Conservation (phyloP, 2,113 vertebrate genomes). For the Toxostoma redivivum region DNA sequence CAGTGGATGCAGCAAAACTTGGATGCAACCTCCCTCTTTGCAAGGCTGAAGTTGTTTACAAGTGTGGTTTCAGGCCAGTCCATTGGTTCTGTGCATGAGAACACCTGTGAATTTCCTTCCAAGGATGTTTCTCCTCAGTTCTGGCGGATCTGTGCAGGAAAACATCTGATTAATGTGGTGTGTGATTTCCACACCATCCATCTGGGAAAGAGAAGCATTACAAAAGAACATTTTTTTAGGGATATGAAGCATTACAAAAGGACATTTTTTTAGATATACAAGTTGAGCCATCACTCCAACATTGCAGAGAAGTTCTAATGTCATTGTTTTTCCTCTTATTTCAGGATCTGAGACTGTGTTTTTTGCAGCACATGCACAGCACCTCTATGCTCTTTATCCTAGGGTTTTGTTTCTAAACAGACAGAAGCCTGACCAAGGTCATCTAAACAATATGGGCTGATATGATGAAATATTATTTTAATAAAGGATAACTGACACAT, state of each 20-base stretch:
- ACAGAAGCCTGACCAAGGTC: background rate
- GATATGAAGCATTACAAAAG: background rate
- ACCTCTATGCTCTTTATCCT: background rate
- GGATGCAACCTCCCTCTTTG: background rate
- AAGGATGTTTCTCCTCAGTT: accelerated
- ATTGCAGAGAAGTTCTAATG: background rate
- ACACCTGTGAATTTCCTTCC: background rate
- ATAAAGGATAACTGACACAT: background rate
- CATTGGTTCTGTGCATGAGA: accelerated
- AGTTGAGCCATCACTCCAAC: background rate
- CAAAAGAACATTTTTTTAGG: background rate
- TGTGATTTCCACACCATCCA: background rate
- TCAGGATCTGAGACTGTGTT: background rate
- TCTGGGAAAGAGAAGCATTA: background rate
- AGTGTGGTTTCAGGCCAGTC: background rate
- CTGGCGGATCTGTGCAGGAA: too few species aligned
- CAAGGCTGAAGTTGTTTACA: background rate
- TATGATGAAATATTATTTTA: background rate
- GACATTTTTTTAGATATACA: background rate
- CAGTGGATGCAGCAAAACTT: background rate
- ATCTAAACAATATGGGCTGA: background rate
- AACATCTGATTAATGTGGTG: too few species aligned
- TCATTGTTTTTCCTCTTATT: background rate
- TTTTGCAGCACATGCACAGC: background rate
- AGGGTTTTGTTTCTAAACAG: background rate